Conservation (phyloP, 2,113 vertebrate genomes). For the Cinclus cinclus region DNA sequence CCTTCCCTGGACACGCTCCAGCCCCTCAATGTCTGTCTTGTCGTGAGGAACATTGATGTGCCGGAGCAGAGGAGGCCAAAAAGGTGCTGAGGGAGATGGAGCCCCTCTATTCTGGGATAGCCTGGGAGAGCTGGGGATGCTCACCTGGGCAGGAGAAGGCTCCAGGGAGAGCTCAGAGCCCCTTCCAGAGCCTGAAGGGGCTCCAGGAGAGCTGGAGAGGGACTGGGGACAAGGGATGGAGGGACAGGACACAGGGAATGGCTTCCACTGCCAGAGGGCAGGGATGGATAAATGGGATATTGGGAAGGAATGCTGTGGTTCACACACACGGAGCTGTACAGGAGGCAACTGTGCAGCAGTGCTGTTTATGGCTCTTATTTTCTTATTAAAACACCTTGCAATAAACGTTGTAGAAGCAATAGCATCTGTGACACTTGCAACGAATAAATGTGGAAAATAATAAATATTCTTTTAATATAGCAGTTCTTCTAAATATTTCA, state of each 20-base stretch:
- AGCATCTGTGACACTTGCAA: too few relatives aligned
- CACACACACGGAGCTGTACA: not conserved
- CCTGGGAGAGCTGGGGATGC: accelerated
- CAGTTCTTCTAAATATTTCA: accelerated
- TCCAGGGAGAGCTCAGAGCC: not conserved
- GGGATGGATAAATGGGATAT: accelerated
- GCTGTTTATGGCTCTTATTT: not conserved
- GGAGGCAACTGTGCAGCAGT: not conserved
- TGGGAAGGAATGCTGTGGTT: not conserved
- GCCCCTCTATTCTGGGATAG: not conserved
- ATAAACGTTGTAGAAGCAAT: not conserved
- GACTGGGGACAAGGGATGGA: not conserved
- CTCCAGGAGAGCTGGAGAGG: not conserved
- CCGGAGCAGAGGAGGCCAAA: not conserved
- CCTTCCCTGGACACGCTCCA: not conserved
- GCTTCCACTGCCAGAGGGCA: not conserved
- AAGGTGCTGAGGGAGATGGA: not conserved
- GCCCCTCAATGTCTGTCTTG: not conserved
- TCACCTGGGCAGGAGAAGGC: not conserved
- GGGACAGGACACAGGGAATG: not conserved
- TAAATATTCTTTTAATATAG: too few relatives aligned
- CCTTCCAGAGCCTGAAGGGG: accelerated
- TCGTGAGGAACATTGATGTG: accelerated
- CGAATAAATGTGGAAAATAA: accelerated
- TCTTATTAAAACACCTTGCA: not conserved